These are phyloP conservation scores for Formicarius rufipectus DNA, from an alignment of 2,113 vertebrate species.

Conservation along the genomic window DNA sequence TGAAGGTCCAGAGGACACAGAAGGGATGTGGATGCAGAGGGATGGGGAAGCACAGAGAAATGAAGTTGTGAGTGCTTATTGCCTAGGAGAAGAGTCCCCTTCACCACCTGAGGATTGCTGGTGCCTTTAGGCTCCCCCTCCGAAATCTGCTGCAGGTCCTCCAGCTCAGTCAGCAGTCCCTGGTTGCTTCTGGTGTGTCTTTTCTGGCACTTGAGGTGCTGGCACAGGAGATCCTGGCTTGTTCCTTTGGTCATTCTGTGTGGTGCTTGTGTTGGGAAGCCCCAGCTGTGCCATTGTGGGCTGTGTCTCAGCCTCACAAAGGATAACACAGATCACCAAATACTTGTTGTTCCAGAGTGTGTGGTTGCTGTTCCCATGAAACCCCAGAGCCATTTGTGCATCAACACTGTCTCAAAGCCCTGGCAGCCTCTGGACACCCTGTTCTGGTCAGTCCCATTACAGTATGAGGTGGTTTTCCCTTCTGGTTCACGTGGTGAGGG, in stretches of 20 bases:
- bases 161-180: not conserved
- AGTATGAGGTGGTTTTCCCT: no score
- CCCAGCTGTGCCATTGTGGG: not conserved
- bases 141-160: not conserved
- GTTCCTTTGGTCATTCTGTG: not conserved
- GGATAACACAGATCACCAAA: no score
- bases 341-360: no score
- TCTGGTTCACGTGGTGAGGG: no score
- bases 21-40: not conserved
- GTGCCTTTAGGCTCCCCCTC: not conserved
- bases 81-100: not conserved
- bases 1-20: not conserved
- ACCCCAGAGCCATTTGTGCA: no score
- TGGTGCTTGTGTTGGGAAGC: not conserved
- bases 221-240: not conserved
- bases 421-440: no score
- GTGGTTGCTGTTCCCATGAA: no score
- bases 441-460: no score
- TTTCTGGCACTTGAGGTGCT: not conserved
- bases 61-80: not conserved
- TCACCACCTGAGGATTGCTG: not conserved
- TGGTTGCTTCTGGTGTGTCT: fast-evolving
- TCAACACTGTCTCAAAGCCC: no score
- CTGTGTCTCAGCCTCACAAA: not conserved
- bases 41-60: not conserved